A percentile compares a stretch with the other conserved stretches of the same genome.
Conservation (phyloP, 2,888 invertebrate species). For the Anticlea derivata region DNA sequence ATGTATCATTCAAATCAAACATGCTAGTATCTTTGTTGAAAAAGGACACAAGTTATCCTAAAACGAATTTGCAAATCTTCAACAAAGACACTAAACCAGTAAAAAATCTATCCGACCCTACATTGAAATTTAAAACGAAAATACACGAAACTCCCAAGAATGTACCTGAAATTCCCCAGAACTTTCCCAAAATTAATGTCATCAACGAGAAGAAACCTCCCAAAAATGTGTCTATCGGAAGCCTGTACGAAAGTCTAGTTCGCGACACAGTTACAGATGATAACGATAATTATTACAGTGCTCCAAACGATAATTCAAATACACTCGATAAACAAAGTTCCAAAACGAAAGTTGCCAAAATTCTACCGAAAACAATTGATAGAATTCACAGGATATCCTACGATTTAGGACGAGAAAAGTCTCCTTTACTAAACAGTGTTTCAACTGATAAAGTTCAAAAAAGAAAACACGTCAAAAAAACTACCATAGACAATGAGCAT, state of each 20-base stretch:
- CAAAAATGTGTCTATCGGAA: slow-evolving; percentile 5
- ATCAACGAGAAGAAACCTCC: background rate
- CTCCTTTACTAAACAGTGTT: too few relatives aligned
- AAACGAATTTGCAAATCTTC: background rate
- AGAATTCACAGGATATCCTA: too few relatives aligned
- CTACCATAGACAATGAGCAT: background rate
- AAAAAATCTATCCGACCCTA: background rate
- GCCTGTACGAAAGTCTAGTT: slow-evolving; percentile 16
- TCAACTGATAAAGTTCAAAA: background rate
- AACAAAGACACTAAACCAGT: slow-evolving; percentile 1
- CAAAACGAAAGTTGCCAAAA: background rate
- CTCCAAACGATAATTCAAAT: background rate
- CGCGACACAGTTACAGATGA: slow-evolving; percentile 13
- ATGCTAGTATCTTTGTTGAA: slow-evolving; percentile 9
- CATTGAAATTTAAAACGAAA: background rate
- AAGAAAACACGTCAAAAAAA: background rate
- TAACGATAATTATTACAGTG: slow-evolving; percentile 12
- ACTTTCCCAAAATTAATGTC: background rate
- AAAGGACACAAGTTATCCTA: slow-evolving; percentile 7
- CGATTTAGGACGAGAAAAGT: too few relatives aligned
- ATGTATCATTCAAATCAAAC: background rate
- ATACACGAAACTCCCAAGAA: background rate
- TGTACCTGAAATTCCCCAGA: too few relatives aligned
- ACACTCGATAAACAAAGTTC: too few relatives aligned
- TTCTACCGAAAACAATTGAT: background rate